Base-by-base conservation (phyloP, 2,888 invertebrate genomes). In the Mesopsocus fuscifrons region DNA sequence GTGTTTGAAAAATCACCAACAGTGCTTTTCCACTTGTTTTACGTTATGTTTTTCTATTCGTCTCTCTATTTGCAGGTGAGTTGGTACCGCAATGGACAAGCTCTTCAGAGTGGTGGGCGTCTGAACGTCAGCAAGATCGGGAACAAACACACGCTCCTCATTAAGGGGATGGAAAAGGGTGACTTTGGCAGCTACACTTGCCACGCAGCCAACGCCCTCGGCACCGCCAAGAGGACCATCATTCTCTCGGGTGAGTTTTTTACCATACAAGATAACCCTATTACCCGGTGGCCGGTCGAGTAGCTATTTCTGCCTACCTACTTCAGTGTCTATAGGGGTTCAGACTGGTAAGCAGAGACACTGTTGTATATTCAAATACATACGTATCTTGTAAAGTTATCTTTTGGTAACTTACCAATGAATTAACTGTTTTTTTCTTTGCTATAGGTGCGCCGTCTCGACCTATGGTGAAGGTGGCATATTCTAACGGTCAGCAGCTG, bases 141-240 rank as follows among this genome's bases (percentile, higher is more conserved):
- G 13, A 38, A 5, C 6, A 4, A 5, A 20, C 20, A 38, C 20
- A 38, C 38, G 3, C 49, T 54, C 9, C 48, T 48, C 4, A 48
- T 54, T 45, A 47, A 47, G 22, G 44, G 46, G 34, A 51, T 52
- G 17, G 42, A 45, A n/a, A 46, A 47, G 21, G 26, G 13, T n/a
- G 55, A 55, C 44, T 52, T 52, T 45, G 53, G 52, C 45, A 50
- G 46, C 34, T 54, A 54, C 43, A 50, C 50, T 15, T 54, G 54
- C 47, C 42, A 47, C 17, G 52, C 53, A 9, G 48, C 47, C 40
- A 54, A 54, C 46, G 43, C 44, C 1, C 38, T 49, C 13, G 54
- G 54, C 41, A 32, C 48, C 15, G 45, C 23, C 15, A 45, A 50
- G 22, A 47, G 47, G 43, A 45, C 44, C 30, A 52, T 53, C 35